phyloP scores from a whole-genome alignment of 2,113 vertebrate genomes.

The Drymodes brunneopygia region DNA sequence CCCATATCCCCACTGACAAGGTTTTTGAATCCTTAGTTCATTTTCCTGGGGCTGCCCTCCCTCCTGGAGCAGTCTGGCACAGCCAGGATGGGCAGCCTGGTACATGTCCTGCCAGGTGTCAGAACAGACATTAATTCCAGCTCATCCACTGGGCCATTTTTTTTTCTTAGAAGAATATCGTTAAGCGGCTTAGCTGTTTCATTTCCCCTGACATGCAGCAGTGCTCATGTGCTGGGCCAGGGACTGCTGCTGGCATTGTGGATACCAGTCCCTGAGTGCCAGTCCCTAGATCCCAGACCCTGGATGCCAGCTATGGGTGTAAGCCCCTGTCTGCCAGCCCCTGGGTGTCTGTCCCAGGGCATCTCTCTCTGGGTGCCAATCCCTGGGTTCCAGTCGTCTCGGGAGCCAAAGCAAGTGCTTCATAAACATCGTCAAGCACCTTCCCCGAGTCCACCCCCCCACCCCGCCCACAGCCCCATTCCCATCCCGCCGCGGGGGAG shows the following conservation, averaged over 20 bases:
- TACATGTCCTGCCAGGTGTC: not conserved
- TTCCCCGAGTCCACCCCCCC: not conserved
- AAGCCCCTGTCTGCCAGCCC: not conserved
- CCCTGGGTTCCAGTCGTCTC: not conserved
- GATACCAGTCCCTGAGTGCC: not conserved
- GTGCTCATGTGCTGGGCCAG: not conserved
- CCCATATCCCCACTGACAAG: rapidly evolving
- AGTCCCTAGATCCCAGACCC: not conserved
- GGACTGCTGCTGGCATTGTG: not conserved
- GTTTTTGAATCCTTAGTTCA: not conserved
- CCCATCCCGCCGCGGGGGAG: not conserved
- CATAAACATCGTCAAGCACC: not conserved
- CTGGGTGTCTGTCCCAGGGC: not conserved
- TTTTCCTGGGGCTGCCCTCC: not conserved
- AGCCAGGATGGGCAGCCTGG: not conserved
- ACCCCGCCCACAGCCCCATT: not conserved
- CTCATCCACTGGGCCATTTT: not conserved
- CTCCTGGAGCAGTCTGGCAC: not conserved
- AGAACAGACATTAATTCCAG: not conserved
- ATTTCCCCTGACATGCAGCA: not conserved
- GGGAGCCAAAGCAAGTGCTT: not conserved
- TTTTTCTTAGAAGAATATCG: not conserved
- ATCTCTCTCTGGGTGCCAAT: not conserved
- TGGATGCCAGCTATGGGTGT: not conserved
- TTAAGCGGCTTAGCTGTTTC: not conserved